A percentile compares a stretch with the other conserved stretches of the same genome.
Conservation (phyloP, 2,797 vertebrate genomes). For the Enteromius treurensis region DNA sequence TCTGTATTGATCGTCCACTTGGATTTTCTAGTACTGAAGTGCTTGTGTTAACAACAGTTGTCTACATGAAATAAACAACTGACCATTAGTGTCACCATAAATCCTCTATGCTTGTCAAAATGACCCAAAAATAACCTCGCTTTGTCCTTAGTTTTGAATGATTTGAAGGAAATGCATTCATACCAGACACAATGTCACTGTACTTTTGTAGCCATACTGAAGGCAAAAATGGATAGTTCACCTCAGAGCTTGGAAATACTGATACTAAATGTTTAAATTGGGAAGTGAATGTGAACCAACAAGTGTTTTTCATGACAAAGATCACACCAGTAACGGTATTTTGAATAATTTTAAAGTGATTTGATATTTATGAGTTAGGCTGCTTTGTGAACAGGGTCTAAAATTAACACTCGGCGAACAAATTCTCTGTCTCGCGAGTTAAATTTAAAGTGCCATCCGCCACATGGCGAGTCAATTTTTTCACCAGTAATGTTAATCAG, state of each 20-base stretch:
- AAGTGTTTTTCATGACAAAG: background rate
- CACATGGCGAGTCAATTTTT: too few species aligned
- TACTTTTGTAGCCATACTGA: background rate
- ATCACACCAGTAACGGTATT: background rate
- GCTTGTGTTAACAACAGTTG: background rate
- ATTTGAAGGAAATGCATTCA: slow-evolving; percentile 9
- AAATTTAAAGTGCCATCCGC: too few species aligned
- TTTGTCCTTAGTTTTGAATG: background rate
- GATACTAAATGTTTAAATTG: background rate
- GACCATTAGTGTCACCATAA: background rate
- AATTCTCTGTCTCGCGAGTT: too few species aligned
- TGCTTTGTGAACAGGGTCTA: background rate
- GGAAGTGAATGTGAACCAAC: background rate
- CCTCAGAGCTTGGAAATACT: background rate
- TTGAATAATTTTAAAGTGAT: too few species aligned
- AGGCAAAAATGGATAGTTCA: background rate
- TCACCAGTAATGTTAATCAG: too few species aligned
- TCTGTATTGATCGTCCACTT: background rate
- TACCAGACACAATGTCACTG: background rate
- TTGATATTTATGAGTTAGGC: too few species aligned
- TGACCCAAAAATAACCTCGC: background rate
- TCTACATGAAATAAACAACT: background rate
- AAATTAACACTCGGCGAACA: too few species aligned
- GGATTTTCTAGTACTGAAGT: background rate
- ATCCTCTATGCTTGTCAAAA: background rate